A percentile compares a stretch with the other conserved stretches of the same genome.
phyloP scores from a whole-genome alignment of 2,888 invertebrate genomes.

The Aleiodes testaceus region DNA sequence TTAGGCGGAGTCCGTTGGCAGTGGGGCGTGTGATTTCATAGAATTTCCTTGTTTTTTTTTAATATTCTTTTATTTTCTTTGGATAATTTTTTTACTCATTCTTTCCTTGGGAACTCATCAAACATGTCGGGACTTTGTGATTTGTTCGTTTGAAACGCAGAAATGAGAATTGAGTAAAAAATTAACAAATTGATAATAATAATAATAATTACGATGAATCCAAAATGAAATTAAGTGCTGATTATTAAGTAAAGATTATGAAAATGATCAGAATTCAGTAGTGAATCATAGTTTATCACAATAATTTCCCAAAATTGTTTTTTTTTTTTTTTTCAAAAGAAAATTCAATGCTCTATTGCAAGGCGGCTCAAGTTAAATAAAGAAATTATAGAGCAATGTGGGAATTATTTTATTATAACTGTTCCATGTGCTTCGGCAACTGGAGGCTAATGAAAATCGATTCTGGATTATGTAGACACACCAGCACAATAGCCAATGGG shows the following conservation, averaged over 20 bases:
- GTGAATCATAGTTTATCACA: no score
- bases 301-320: no score
- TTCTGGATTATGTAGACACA: conserved; percentile 12
- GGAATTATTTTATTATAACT: conserved; percentile 6
- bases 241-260: no score
- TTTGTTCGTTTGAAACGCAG: no score
- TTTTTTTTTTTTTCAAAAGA: no score
- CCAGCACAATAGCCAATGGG: conserved; percentile 26
- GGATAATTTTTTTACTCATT: background rate
- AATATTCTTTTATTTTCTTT: background rate
- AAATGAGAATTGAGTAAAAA: no score
- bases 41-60: conserved; percentile 2
- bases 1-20: conserved; percentile 44
- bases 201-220: no score
- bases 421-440: background rate
- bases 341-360: no score
- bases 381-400: background rate
- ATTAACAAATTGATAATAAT: no score
- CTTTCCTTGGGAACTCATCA: conserved; percentile 16
- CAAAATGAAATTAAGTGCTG: no score
- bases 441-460: conserved; percentile 23
- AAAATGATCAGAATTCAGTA: no score
- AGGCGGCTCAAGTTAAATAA: background rate
- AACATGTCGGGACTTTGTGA: background rate
- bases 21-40: conserved; percentile 44